Evolutionary conservation across 2,888 invertebrate species (phyloP).

Genomic region (Lasioglossum vierecki): DNA sequence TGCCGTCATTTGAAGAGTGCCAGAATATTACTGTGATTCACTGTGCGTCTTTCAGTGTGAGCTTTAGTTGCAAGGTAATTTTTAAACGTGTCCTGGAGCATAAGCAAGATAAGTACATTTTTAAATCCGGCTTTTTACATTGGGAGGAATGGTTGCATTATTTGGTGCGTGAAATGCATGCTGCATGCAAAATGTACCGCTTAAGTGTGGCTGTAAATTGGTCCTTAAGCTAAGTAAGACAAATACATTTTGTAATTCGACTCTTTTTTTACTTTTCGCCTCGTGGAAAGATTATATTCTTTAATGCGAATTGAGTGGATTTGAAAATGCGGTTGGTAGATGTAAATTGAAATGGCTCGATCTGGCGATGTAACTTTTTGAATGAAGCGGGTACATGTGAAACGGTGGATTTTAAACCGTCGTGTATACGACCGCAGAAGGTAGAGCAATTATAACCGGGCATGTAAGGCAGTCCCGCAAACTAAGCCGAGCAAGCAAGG

Average conservation of each 20-base stretch:
- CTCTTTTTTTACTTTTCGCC: not conserved
- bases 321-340: not conserved
- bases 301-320: not conserved
- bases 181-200: not conserved
- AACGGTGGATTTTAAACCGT: not conserved
- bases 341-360: not conserved
- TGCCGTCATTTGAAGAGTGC: too few species aligned
- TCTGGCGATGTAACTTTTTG: not conserved
- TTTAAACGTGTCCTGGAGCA: not conserved
- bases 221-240: not conserved
- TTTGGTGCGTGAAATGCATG: not conserved
- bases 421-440: not conserved
- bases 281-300: not conserved
- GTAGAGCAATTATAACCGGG: conserved; percentile 7
- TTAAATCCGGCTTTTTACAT: not conserved
- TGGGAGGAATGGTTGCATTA: not conserved
- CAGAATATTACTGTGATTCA: too few species aligned
- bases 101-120: not conserved
- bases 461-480: conserved; percentile 6
- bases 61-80: not conserved
- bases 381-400: not conserved
- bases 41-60: not conserved
- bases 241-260: not conserved
- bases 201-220: not conserved
- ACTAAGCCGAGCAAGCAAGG: not conserved